phyloP scores from a whole-genome alignment of 2,888 invertebrate genomes.

The Clostera curtula region DNA sequence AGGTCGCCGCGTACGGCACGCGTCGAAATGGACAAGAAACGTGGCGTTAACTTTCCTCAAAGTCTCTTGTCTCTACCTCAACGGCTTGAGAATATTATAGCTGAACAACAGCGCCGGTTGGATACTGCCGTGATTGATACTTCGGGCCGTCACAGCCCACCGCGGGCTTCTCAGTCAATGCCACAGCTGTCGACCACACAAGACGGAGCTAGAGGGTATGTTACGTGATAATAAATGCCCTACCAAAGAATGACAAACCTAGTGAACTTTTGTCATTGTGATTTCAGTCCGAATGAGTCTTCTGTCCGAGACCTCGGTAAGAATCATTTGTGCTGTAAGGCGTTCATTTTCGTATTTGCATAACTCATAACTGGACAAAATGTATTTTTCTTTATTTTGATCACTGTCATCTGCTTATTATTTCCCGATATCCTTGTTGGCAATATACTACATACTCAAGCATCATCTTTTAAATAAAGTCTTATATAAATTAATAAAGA shows the following conservation, averaged over 20 bases:
- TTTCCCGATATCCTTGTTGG: no score
- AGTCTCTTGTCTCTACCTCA: constrained; percentile 49
- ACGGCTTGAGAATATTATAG: constrained; percentile 43
- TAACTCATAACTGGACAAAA: no score
- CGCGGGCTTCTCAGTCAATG: constrained; percentile 42
- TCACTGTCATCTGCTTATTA: no score
- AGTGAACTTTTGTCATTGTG: constrained; percentile 13
- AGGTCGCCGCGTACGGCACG: constrained; percentile 35
- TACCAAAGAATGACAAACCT: no score
- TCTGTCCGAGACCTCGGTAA: constrained; percentile 26
- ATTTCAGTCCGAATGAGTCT: constrained; percentile 23
- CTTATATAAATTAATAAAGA: no score
- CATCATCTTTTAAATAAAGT: no score
- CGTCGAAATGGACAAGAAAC: constrained; percentile 36
- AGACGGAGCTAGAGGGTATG: constrained; percentile 30
- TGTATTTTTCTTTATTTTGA: not conserved
- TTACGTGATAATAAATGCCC: not conserved
- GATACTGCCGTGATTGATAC: constrained; percentile 46
- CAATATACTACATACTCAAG: no score
- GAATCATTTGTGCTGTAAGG: constrained; percentile 14
- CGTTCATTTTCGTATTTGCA: constrained; percentile 8
- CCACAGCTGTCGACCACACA: constrained; percentile 41
- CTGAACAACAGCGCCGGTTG: constrained; percentile 43
- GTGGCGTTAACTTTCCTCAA: constrained; percentile 51
- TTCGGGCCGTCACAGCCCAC: constrained; percentile 34